Conservation (phyloP, 2,113 vertebrate genomes). For the Phrynocephalus versicolor region DNA sequence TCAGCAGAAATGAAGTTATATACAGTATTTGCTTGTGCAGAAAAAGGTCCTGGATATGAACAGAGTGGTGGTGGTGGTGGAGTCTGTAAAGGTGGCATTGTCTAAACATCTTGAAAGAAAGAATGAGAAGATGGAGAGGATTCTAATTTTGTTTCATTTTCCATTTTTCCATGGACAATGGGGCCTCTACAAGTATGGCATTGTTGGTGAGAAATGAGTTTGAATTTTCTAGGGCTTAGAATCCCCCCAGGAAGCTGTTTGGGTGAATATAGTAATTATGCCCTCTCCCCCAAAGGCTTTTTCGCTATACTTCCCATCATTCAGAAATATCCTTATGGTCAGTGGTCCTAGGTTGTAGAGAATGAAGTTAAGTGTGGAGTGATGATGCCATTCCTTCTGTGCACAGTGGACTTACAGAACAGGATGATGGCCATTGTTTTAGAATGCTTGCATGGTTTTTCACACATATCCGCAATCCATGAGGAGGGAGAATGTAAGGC, state of each 20-base stretch:
- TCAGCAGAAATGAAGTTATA: too few relatives aligned
- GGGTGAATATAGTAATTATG: background rate
- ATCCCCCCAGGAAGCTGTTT: background rate
- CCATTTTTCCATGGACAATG: background rate
- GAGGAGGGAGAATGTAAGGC: background rate
- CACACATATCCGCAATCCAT: too few relatives aligned
- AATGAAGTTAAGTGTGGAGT: background rate
- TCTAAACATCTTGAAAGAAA: too few relatives aligned
- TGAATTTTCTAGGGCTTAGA: background rate
- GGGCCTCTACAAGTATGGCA: background rate
- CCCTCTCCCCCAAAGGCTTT: too few relatives aligned
- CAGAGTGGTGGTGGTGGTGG: too few relatives aligned
- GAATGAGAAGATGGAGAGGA: too few relatives aligned
- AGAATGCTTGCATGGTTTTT: background rate
- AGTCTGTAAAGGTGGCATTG: too few relatives aligned
- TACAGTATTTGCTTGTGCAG: too few relatives aligned
- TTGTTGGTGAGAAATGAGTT: background rate
- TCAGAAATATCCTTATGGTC: too few relatives aligned
- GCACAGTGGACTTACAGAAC: background rate
- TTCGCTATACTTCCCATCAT: background rate
- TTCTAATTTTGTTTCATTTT: background rate
- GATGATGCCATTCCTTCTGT: too few relatives aligned
- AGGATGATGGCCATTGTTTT: background rate
- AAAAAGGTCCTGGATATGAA: too few relatives aligned
- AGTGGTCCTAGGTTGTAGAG: too few relatives aligned